phyloP scores from a whole-genome alignment of 2,888 invertebrate genomes.

The Lasioglossum marginatum region DNA sequence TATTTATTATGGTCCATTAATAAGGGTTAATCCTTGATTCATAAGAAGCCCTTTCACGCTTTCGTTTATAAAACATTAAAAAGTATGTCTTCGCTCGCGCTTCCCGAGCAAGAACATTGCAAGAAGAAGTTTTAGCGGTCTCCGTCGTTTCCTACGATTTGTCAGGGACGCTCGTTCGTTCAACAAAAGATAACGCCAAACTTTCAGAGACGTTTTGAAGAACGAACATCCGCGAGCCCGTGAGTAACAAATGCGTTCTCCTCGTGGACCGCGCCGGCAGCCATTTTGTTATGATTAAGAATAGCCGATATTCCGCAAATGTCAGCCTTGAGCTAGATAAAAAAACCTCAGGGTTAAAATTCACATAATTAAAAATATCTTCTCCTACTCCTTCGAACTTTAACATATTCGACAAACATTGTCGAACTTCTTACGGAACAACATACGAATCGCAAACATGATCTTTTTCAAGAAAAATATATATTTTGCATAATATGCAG shows the following conservation, averaged over 20 bases:
- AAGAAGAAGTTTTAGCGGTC: conserved; percentile 45
- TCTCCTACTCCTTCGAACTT: neutral
- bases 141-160: conserved; percentile 73
- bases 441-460: neutral
- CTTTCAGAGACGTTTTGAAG: conserved; percentile 64
- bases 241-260: conserved; percentile 65
- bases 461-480: neutral
- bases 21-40: neutral
- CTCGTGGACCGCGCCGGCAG: conserved; percentile 41
- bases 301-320: conserved; percentile 40
- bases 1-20: neutral
- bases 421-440: neutral
- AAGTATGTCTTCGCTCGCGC: neutral
- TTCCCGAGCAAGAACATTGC: neutral
- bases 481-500: neutral
- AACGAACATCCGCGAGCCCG: conserved; percentile 56
- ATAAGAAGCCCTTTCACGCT: neutral
- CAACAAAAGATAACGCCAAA: conserved; percentile 66
- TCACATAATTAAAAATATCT: neutral
- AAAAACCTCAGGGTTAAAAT: conserved; percentile 3
- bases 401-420: neutral
- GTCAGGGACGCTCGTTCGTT: conserved; percentile 69
- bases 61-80: neutral
- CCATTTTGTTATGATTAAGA: conserved; percentile 64
- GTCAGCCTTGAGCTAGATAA: conserved; percentile 26